Conservation (phyloP, 1,140 invertebrate species). For the Piezodorus guildinii region DNA sequence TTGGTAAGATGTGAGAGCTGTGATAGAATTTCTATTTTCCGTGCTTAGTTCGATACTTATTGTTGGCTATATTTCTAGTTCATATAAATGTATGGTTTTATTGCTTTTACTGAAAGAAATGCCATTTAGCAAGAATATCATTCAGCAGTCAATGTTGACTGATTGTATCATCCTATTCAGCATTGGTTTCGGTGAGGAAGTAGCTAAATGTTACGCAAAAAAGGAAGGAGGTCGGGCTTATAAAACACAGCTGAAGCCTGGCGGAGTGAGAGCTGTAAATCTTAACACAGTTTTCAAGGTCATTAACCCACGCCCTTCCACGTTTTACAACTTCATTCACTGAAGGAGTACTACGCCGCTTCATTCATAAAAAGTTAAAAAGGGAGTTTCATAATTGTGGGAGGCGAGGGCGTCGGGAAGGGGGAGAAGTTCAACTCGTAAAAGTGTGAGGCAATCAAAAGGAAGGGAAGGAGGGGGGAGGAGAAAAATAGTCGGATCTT, state of each 20-base stretch:
- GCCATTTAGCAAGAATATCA: too few species aligned
- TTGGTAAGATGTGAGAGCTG: too few species aligned
- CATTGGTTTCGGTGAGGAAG: too few species aligned
- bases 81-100: too few species aligned
- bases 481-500: slow-evolving; percentile 13
- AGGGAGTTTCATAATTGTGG: slow-evolving; percentile 13
- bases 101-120: too few species aligned
- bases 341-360: background rate
- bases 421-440: slow-evolving; percentile 5
- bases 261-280: background rate
- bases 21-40: too few species aligned
- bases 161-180: too few species aligned
- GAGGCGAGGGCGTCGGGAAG: background rate
- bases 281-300: background rate
- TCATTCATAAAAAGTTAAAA: slow-evolving; percentile 14
- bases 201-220: too few species aligned
- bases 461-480: background rate
- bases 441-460: slow-evolving; percentile 18
- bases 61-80: too few species aligned
- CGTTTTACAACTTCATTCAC: slow-evolving; percentile 7
- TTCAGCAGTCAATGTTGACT: too few species aligned
- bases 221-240: too few species aligned
- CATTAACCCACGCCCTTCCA: background rate
- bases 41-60: too few species aligned
- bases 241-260: background rate